phyloP scores from a whole-genome alignment of 2,797 vertebrate species.

The Diceros bicornis region DNA sequence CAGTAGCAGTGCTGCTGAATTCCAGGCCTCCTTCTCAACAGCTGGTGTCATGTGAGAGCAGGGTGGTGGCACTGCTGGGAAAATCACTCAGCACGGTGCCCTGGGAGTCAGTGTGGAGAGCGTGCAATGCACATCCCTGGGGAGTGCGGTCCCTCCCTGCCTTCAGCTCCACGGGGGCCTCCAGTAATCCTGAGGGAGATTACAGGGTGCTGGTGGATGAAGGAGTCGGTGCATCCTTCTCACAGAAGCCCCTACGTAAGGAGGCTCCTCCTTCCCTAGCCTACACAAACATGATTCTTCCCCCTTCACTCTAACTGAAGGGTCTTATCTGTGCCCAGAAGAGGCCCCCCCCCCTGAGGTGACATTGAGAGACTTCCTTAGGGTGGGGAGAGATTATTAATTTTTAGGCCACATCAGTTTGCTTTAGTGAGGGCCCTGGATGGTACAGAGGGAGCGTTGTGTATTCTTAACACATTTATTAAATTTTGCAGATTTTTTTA shows the following conservation, averaged over 20 bases:
- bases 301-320: too few relatives aligned
- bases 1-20: background rate
- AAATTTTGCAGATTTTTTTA: background rate
- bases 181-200: background rate
- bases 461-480: background rate
- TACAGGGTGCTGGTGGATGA: background rate
- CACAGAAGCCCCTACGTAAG: too few relatives aligned
- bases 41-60: background rate
- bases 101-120: background rate
- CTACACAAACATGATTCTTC: background rate
- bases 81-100: background rate
- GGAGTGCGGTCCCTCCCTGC: fast-evolving
- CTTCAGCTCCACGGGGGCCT: background rate
- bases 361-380: fast-evolving
- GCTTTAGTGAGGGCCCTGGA: background rate
- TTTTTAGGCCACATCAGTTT: background rate
- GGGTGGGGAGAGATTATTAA: background rate
- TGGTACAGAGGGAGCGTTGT: background rate
- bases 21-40: background rate
- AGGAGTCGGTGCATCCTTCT: background rate
- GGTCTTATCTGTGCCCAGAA: background rate
- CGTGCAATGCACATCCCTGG: background rate
- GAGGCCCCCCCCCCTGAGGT: background rate
- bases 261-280: background rate
- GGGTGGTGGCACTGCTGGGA: background rate